Evolutionary conservation across 2,797 vertebrate genomes (phyloP).

Genomic region (Hippoglossus hippoglossus): DNA sequence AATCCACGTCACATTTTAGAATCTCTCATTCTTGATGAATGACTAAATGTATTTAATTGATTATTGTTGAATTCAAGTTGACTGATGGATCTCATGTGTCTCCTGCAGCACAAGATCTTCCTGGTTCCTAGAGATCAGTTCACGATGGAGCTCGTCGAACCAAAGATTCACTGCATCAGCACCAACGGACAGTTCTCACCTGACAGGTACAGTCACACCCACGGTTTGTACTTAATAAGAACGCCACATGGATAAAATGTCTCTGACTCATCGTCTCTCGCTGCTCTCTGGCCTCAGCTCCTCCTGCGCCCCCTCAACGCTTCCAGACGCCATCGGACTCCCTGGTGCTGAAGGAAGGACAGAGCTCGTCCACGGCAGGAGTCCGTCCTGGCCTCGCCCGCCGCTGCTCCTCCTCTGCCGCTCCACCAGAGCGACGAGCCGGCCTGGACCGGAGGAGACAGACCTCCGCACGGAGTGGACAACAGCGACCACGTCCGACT

Average conservation of each 20-base stretch:
- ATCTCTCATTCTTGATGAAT: too few species aligned
- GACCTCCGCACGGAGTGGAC: constrained; percentile 81
- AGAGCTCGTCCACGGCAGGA: constrained; percentile 81
- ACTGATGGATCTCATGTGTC: background rate
- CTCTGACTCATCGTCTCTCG: too few species aligned
- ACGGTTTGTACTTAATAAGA: background rate
- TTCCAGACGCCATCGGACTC: constrained; percentile 93
- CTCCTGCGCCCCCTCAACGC: constrained; percentile 89
- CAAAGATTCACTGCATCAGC: constrained; percentile 89
- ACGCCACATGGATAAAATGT: fast-evolving
- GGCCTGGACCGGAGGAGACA: constrained; percentile 48
- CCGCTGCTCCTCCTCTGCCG: constrained; percentile 56
- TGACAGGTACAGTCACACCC: constrained; percentile 83
- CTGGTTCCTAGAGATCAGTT: constrained; percentile 87
- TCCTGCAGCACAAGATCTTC: constrained; percentile 87
- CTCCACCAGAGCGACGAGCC: constrained; percentile 52
- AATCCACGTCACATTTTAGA: too few species aligned
- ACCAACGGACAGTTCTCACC: constrained; percentile 88
- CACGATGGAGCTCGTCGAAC: constrained; percentile 88
- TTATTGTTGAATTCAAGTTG: background rate
- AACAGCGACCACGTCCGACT: constrained; percentile 80
- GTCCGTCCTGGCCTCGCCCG: constrained; percentile 72
- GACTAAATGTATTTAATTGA: too few species aligned
- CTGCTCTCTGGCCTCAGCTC: constrained; percentile 73
- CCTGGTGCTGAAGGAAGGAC: constrained; percentile 88